Evolutionary conservation across 2,888 invertebrate genomes (phyloP).

Genomic region (Capitulum mitella): DNA sequence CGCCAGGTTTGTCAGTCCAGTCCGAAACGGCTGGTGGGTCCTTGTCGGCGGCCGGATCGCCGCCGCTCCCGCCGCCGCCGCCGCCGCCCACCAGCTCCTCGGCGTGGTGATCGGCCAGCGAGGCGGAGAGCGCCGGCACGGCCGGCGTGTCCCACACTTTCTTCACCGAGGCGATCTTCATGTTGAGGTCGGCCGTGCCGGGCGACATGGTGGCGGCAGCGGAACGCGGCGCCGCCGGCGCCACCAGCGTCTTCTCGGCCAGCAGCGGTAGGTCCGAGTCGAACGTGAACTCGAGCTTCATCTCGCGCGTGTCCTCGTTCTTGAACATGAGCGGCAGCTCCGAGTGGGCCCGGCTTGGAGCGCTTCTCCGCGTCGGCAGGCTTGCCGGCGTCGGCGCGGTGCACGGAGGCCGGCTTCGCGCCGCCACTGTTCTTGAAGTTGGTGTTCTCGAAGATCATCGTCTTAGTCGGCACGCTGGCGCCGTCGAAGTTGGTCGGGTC

Average conservation of each 20-base stretch:
- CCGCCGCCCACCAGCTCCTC: conserved; percentile 24
- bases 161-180: conserved; percentile 90
- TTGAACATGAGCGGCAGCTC: conserved; percentile 36
- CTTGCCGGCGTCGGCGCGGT: background rate
- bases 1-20: conserved; percentile 44
- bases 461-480: conserved; percentile 48
- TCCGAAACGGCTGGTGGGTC: conserved; percentile 25
- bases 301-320: conserved; percentile 68
- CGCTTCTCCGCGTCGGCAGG: conserved; percentile 26
- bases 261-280: conserved; percentile 60
- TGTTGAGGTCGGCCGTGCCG: conserved; percentile 65
- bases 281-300: conserved; percentile 86
- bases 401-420: conserved; percentile 11
- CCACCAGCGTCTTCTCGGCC: conserved; percentile 31
- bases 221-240: conserved; percentile 27
- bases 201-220: conserved; percentile 33
- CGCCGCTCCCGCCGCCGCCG: conserved; percentile 25
- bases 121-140: conserved; percentile 35
- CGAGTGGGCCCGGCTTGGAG: conserved; percentile 35
- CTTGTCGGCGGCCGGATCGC: conserved; percentile 31
- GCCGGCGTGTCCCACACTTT: conserved; percentile 51
- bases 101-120: conserved; percentile 14
- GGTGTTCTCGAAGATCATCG: conserved; percentile 81
- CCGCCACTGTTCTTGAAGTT: conserved; percentile 60
- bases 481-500: conserved; percentile 52